phyloP scores from a whole-genome alignment of 1,140 invertebrate genomes.

The Drosophila rufa region DNA sequence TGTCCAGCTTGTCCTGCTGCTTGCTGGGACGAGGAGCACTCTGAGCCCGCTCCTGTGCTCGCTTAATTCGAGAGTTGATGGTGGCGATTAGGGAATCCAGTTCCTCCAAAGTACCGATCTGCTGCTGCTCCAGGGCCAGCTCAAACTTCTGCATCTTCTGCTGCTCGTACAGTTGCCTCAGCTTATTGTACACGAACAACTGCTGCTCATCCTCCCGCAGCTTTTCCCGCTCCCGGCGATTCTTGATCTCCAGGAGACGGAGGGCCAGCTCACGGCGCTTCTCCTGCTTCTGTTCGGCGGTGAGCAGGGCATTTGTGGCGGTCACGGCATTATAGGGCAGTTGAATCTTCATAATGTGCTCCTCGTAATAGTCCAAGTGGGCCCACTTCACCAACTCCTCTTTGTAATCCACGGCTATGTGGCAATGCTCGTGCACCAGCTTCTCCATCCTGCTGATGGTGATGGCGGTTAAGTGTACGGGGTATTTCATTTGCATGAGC shows the following conservation, averaged over 20 bases:
- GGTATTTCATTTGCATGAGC: constrained; percentile 97
- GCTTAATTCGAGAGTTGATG: constrained; percentile 91
- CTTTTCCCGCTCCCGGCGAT: constrained; percentile 93
- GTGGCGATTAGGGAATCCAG: constrained; percentile 89
- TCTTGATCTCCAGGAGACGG: constrained; percentile 93
- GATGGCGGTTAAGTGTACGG: constrained; percentile 94
- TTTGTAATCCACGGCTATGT: constrained; percentile 91
- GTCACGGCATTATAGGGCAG: constrained; percentile 88
- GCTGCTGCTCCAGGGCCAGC: constrained; percentile 87
- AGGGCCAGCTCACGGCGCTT: constrained; percentile 93
- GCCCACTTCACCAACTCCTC: constrained; percentile 93
- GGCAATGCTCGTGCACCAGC: constrained; percentile 92
- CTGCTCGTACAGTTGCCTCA: constrained; percentile 84
- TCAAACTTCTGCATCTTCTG: constrained; percentile 84
- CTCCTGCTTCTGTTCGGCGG: constrained; percentile 93
- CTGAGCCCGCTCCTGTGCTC: constrained; percentile 84
- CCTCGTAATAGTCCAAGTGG: constrained; percentile 92
- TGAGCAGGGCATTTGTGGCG: constrained; percentile 86
- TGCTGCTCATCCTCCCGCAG: constrained; percentile 94
- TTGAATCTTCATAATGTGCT: constrained; percentile 93
- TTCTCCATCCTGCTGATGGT: constrained; percentile 95
- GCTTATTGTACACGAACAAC: constrained; percentile 90
- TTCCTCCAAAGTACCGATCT: constrained; percentile 87
- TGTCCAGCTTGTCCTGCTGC: constrained; percentile 84
- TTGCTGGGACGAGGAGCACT: constrained; percentile 51